Conservation (phyloP, 2,797 vertebrate genomes). For the Oreochromis mossambicus region DNA sequence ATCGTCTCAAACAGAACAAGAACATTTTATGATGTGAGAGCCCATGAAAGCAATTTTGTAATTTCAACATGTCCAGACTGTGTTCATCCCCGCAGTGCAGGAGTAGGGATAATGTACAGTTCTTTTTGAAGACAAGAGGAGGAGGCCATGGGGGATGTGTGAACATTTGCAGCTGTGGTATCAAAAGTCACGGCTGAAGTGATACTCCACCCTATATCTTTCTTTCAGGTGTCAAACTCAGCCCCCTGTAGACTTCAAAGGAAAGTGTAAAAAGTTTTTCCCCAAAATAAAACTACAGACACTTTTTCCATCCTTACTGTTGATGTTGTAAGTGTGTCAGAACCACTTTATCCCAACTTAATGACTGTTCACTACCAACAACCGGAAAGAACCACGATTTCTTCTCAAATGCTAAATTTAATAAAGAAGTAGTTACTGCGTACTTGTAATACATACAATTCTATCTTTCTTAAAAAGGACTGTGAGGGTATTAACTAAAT, state of each 20-base stretch:
- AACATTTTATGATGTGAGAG: neutral
- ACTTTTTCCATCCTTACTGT: neutral
- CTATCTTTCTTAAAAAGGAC: neutral
- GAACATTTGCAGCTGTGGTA: neutral
- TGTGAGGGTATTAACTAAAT: neutral
- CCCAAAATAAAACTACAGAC: rapidly evolving
- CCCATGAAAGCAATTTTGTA: neutral
- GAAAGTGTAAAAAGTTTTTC: neutral
- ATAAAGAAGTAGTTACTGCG: neutral
- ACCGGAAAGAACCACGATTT: rapidly evolving
- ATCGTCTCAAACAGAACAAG: neutral
- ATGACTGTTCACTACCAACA: no score
- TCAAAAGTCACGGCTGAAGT: neutral
- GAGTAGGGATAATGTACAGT: neutral
- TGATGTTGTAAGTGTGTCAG: neutral
- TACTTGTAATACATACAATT: neutral
- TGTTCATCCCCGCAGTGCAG: neutral
- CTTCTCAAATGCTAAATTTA: neutral
- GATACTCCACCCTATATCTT: neutral
- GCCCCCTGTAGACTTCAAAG: neutral
- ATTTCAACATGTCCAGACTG: neutral
- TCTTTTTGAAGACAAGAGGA: neutral
- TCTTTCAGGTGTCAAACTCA: neutral
- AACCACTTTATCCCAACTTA: neutral
- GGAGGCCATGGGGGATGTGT: neutral